Base-by-base conservation (phyloP, 2,888 invertebrate species). In the Prostheceraeus crozeri region DNA sequence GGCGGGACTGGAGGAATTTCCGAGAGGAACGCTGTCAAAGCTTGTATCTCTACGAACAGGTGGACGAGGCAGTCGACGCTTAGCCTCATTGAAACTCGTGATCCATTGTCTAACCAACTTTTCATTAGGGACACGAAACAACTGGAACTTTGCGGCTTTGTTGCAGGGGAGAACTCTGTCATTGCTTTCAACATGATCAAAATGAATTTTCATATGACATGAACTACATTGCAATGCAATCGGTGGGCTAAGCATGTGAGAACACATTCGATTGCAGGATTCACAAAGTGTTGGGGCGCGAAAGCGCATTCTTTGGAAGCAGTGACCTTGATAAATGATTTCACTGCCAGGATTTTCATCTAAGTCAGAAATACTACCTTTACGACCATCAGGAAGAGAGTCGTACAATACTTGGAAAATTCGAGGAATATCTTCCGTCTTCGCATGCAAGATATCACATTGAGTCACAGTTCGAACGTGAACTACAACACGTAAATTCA, bases 211-310 rank as follows among this genome's bases (percentile, higher is more conserved):
- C 14, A 36, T 61, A 11, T 60, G 61, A 33, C 60, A 59, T n/a
- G 21, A 21, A 25, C 16, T 35, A 45, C 60, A 59, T 27, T 59
- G 61, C 3, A 59, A 31, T 2, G 62, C 60, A 3, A 36, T n/a
- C 11, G 60, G 60, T n/a, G 60, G 60, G 23, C 62, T 59, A n/a
- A 59, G 27, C 16, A 59, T 23, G 61, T 60, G 61, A 11, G 60
- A 59, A 28, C 60, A 59, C 6, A 36, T 21, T 30, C 30, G 35
- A n/a, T 60, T 23, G 35, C 60, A 59, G 10, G 36, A 33, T 23
- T 59, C 61, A 21, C 60, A 59, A n/a, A 35, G 40, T 21, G 61
- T 61, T 3, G 61, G 23, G 23, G 27, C 16, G 3, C 60, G 61
- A 27, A 33, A 59, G 3, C 35, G 11, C 40, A 59, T 59, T 3